Percentiles rank a stretch among this genome's conserved stretches.
Evolutionary conservation across 2,888 invertebrate genomes (phyloP).

Genomic region (Synanthedon myopaeformis): DNA sequence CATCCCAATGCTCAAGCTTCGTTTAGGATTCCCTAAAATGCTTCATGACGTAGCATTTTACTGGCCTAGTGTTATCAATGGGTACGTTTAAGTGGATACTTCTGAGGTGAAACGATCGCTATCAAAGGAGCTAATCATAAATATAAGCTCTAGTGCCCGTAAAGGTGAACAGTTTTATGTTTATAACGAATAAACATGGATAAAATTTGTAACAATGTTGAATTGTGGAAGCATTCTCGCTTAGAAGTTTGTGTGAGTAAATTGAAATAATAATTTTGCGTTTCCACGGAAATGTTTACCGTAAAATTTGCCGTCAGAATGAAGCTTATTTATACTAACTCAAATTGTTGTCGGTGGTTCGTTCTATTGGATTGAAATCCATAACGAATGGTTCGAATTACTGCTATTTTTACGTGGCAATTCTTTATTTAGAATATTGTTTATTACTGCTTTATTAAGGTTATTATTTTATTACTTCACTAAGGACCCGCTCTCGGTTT

Average conservation of each 20-base stretch:
- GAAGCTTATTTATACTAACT: background rate
- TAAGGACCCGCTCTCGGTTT: too few relatives aligned
- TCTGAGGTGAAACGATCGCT: slow-evolving; percentile 35
- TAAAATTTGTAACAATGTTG: slow-evolving; percentile 21
- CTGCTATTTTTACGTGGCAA: too few relatives aligned
- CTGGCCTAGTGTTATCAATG: slow-evolving; percentile 37
- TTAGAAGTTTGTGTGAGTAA: background rate
- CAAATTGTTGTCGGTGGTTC: too few relatives aligned
- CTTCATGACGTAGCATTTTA: slow-evolving; percentile 27
- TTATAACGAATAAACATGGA: slow-evolving; percentile 23
- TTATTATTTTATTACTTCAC: too few relatives aligned
- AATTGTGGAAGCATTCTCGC: background rate
- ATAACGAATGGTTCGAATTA: too few relatives aligned
- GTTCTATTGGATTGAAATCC: too few relatives aligned
- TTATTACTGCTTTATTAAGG: too few relatives aligned
- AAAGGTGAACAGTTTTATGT: slow-evolving; percentile 33
- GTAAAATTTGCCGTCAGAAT: background rate
- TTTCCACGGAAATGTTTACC: background rate
- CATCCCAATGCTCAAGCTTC: slow-evolving; percentile 9
- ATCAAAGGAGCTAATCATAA: slow-evolving; percentile 44
- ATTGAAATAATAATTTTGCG: background rate
- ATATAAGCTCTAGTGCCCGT: slow-evolving; percentile 33
- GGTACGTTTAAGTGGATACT: slow-evolving; percentile 16
- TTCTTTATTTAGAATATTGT: too few relatives aligned
- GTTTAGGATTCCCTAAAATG: slow-evolving; percentile 28